phyloP scores from a whole-genome alignment of 2,113 vertebrate genomes.

The Salminus brasiliensis region DNA sequence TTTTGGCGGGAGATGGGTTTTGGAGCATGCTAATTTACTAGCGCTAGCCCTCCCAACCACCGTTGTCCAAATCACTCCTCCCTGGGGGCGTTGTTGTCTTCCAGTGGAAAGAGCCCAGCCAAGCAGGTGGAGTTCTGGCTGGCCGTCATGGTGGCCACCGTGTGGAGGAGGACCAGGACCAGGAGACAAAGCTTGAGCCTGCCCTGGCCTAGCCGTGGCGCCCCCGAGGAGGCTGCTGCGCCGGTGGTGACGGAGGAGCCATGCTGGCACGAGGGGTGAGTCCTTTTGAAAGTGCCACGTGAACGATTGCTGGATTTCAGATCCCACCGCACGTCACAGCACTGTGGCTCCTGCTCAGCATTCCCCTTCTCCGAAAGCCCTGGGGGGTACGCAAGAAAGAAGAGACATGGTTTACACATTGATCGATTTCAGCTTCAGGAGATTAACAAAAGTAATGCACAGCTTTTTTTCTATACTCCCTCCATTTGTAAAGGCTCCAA shows the following conservation, averaged over 20 bases:
- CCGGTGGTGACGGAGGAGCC: conserved; percentile 72
- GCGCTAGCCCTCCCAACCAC: conserved; percentile 22
- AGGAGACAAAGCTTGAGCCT: conserved; percentile 96
- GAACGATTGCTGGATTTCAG: conserved; percentile 80
- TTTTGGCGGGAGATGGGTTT: conserved; percentile 10
- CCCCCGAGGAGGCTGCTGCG: conserved; percentile 78
- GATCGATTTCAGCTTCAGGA: neutral
- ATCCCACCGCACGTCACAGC: conserved; percentile 95
- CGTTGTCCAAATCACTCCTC: conserved; percentile 80
- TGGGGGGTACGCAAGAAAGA: conserved; percentile 57
- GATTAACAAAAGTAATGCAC: neutral
- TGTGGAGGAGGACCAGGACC: conserved; percentile 94
- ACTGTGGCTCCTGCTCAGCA: conserved; percentile 90
- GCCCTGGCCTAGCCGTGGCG: conserved; percentile 91
- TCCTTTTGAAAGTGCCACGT: conserved; percentile 82
- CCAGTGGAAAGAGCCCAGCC: conserved; percentile 83
- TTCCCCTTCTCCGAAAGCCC: conserved; percentile 92
- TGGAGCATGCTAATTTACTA: conserved; percentile 44
- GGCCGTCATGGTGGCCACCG: conserved; percentile 92
- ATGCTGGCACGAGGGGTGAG: conserved; percentile 87
- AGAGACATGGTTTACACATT: neutral
- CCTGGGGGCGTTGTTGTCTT: conserved; percentile 87
- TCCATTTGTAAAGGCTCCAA: no score
- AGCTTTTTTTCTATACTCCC: no score
- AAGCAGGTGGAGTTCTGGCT: conserved; percentile 89